Conservation (phyloP, 2,113 vertebrate species). For the Brachyhypopomus occidentalis region DNA sequence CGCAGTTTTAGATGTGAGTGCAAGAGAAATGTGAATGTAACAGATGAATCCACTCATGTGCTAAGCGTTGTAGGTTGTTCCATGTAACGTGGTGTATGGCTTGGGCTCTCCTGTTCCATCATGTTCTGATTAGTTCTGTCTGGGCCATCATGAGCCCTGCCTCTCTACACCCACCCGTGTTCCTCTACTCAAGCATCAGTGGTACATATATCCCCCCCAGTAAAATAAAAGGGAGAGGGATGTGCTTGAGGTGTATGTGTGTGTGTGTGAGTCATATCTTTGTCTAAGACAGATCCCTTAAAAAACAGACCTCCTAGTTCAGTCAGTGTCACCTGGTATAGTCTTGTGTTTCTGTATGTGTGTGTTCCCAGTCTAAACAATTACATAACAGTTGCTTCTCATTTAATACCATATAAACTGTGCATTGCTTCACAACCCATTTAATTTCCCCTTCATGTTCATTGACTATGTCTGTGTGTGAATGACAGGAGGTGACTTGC, state of each 20-base stretch:
- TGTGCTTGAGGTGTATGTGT: neutral
- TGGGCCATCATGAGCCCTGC: neutral
- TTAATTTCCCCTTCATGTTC: slow-evolving; percentile 20
- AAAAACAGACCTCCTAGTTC: neutral
- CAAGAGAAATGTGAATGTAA: no score
- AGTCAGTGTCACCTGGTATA: slow-evolving; percentile 1
- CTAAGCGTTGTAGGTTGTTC: neutral
- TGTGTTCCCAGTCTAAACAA: slow-evolving; percentile 9
- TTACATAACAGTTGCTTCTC: slow-evolving; percentile 22
- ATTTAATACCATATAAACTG: slow-evolving; percentile 12
- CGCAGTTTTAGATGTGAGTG: neutral
- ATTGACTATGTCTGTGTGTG: neutral
- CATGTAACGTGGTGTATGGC: neutral
- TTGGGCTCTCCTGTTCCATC: neutral
- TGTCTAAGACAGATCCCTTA: slow-evolving; percentile 1
- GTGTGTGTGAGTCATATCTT: neutral
- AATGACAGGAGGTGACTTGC: neutral
- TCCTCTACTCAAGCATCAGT: neutral
- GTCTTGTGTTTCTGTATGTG: slow-evolving; percentile 2
- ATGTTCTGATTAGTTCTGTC: slow-evolving; percentile 6
- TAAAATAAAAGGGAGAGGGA: no score
- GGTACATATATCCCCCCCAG: neutral
- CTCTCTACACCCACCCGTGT: no score
- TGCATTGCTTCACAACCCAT: neutral
- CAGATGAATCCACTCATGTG: neutral